Base-by-base conservation (phyloP, 2,113 vertebrate species). In the Gadus macrocephalus region DNA sequence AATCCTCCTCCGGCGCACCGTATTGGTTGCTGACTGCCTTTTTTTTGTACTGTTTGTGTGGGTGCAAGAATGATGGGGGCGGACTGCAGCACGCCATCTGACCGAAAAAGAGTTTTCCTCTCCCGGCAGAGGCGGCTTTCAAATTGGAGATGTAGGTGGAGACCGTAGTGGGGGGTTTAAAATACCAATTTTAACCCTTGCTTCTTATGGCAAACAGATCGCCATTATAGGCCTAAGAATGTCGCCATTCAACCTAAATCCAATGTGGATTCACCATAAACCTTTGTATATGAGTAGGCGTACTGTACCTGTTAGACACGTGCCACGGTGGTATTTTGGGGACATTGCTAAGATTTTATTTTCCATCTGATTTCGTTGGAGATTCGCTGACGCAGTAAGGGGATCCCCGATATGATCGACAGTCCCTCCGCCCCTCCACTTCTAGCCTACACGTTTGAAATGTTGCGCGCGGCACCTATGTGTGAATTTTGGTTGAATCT, bases 61-160 rank as follows among this genome's bases (percentile, higher is more conserved):
- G 92, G 92, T 87, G 91, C 89, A 86, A 92, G 91, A 92, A 92
- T 92, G 83, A 84, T 83, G 92, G 90, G 92, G 92, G 92, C 87
- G 92, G 92, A 90, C 87, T 91, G 91, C 91, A 91, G 90, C 91
- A 88, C 91, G 90, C 92, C 90, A 92, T 92, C 90, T 92, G 91
- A 93, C 91, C 92, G 91, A 93, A 93, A 90, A 93, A 91, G 89
- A 91, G 90, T 87, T 86, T 92, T 91, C 92, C 90, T 92, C 91
- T 91, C 87, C 91, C 91, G 90, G 89, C 84, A 87, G 83, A 91
- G 89, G 90, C 88, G 88, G 87, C 82, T 88, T 89, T 88, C 81
- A 81, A 83, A 81, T 81, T 81, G 74, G 78, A 81, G 81, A 70
- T 83, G 90, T 88, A 83, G 86, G 86, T 79, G 88, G 42, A 14